These are phyloP conservation scores for Dugesia japonica DNA, from an alignment of 2,888 invertebrate genomes.

Conservation along the genomic window DNA sequence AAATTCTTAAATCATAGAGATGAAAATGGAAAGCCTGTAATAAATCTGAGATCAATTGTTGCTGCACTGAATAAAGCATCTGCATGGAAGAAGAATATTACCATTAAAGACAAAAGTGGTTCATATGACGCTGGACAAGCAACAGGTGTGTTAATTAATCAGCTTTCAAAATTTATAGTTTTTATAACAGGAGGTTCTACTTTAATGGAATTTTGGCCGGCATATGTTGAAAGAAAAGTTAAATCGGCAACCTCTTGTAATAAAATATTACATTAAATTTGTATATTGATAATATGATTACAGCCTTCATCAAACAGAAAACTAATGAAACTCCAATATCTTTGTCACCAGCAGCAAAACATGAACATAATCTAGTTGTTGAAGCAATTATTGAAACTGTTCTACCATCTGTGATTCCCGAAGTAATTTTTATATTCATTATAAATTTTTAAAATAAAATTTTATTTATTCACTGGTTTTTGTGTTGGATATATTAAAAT, in stretches of 20 bases:
- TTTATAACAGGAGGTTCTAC: not conserved
- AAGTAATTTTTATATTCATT: not conserved
- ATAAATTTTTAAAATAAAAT: no score
- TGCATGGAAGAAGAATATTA: not conserved
- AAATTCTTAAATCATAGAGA: no score
- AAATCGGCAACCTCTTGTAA: not conserved
- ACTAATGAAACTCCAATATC: not conserved
- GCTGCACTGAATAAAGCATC: not conserved
- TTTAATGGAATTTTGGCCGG: not conserved
- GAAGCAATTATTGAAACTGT: conserved; percentile 1
- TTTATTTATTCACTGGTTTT: no score
- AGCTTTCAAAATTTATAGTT: not conserved
- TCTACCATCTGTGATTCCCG: not conserved
- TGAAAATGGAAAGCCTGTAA: not conserved
- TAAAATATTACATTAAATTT: not conserved
- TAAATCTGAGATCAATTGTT: not conserved
- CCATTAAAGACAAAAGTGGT: not conserved
- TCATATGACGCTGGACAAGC: not conserved
- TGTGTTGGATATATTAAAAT: no score
- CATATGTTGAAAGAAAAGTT: not conserved
- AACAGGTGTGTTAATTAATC: no score
- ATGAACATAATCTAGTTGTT: conserved; percentile 3
- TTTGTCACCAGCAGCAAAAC: not conserved
- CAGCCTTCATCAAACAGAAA: not conserved
- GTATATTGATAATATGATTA: not conserved